Evolutionary conservation across 2,113 vertebrate species (phyloP).

Genomic region (Channa maculata): DNA sequence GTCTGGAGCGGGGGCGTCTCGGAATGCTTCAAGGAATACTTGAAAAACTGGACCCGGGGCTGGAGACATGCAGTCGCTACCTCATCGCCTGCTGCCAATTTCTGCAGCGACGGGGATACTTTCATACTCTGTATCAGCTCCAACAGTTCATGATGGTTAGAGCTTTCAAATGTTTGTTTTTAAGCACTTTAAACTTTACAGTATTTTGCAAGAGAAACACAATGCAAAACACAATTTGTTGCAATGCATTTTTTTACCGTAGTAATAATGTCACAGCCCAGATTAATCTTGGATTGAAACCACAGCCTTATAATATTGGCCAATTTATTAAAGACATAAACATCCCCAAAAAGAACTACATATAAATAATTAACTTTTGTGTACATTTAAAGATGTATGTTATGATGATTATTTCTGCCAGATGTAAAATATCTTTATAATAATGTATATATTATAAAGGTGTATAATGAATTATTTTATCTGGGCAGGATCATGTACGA

Average conservation of each 20-base stretch:
- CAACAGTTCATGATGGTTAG: constrained; percentile 98
- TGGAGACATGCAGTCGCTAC: constrained; percentile 91
- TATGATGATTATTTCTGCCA: neutral
- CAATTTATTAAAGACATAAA: too few relatives aligned
- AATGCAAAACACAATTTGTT: too few relatives aligned
- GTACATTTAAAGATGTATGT: too few relatives aligned
- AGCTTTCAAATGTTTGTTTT: neutral
- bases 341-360: too few relatives aligned
- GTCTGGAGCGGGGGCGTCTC: constrained; percentile 89
- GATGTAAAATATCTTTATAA: neutral
- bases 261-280: too few relatives aligned
- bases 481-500: constrained; percentile 91
- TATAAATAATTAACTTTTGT: too few relatives aligned
- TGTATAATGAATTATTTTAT: neutral
- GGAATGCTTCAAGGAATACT: constrained; percentile 89
- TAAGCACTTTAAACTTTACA: too few relatives aligned
- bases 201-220: too few relatives aligned
- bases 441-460: neutral
- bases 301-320: too few relatives aligned
- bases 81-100: constrained; percentile 95
- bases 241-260: too few relatives aligned
- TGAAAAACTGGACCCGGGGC: constrained; percentile 89
- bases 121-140: constrained; percentile 94
- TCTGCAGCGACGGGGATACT: constrained; percentile 91
- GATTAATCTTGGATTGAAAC: too few relatives aligned